Base-by-base conservation (phyloP, 2,888 invertebrate genomes). In the Elaeidobius kamerunicus region DNA sequence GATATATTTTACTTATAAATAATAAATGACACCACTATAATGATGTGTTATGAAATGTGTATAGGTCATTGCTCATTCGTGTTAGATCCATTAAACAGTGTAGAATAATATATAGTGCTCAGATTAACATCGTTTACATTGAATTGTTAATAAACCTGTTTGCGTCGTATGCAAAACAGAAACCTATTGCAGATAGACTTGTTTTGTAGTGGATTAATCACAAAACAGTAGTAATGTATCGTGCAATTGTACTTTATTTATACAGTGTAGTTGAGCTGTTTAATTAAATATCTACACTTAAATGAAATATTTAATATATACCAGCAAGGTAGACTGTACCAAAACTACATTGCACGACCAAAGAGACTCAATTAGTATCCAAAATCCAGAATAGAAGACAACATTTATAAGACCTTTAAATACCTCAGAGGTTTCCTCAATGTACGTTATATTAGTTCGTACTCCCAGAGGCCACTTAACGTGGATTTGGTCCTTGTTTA, bases 401-500 rank as follows among this genome's bases (percentile, higher is more conserved):
- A 34, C 32, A 52, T 35, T 35, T 32, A 47, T 18, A 49, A 54
- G 49, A 49, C 56, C 52, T 49, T 54, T 57, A 57, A 57, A 58
- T 55, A 93, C 93, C 89, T 93, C 91, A 77, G 89, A 84, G 73
- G 91, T 91, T 69, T 91, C 91, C 82, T 92, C 91, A 77, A 86
- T 82, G 83, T 86, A 90, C 68, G 93, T 93, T 77, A 93, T 90
- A 81, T 94, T 94, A 76, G 91, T 91, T 81, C 88, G 89, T 77
- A 91, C 88, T 75, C 92, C 92, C 73, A 93, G 84, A 73, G 95
- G 96, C 96, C 96, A 96, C 79, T 92, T 84, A 78, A 96, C 87
- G 81, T 96, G 93, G 75, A 97, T 85, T 79, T 91, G 91, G 81
- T 95, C 93, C 86, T 96, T 96, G 82, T 97, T 95, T 78, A 97